Evolutionary conservation across 1,140 invertebrate genomes (phyloP).

Genomic region (Cyclargus thomasi): DNA sequence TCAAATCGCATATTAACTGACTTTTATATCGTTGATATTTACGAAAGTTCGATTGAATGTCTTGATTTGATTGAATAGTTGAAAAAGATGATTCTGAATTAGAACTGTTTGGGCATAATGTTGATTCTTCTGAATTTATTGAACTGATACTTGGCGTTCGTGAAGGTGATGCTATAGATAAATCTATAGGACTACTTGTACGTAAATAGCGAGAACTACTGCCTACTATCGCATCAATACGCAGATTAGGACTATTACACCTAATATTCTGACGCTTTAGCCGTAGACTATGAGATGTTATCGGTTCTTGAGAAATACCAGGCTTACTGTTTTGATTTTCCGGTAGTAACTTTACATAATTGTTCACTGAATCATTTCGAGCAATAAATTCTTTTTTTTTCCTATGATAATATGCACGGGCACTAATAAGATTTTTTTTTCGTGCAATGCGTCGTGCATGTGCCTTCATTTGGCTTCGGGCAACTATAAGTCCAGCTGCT

Average conservation of each 20-base stretch:
- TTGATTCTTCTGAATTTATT: constrained; percentile 20
- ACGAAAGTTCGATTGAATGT: constrained; percentile 15
- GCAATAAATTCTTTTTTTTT: constrained; percentile 15
- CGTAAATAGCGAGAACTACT: constrained; percentile 17
- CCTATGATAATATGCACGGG: constrained; percentile 18
- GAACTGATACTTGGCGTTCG: constrained; percentile 18
- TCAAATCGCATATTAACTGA: constrained; percentile 16
- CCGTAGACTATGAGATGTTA: constrained; percentile 13
- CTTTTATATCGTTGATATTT: constrained; percentile 15
- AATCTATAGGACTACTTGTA: constrained; percentile 18
- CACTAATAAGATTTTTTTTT: constrained; percentile 17
- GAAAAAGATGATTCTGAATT: constrained; percentile 5
- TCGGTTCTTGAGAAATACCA: constrained; percentile 15
- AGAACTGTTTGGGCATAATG: constrained; percentile 12
- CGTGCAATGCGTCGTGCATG: constrained; percentile 14
- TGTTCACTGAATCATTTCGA: constrained; percentile 15
- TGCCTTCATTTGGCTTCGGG: constrained; percentile 19
- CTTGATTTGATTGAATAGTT: constrained; percentile 13
- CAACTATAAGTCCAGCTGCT: constrained; percentile 8
- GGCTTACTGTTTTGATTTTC: constrained; percentile 16
- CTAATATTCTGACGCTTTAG: constrained; percentile 13
- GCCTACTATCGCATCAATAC: constrained; percentile 16
- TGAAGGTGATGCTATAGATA: constrained; percentile 12
- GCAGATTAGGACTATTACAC: constrained; percentile 16
- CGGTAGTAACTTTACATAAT: constrained; percentile 13